Evolutionary conservation across 2,888 invertebrate genomes (phyloP), one percentile per base, ranked within the genome.

Genomic region (Timema cristinae): DNA sequence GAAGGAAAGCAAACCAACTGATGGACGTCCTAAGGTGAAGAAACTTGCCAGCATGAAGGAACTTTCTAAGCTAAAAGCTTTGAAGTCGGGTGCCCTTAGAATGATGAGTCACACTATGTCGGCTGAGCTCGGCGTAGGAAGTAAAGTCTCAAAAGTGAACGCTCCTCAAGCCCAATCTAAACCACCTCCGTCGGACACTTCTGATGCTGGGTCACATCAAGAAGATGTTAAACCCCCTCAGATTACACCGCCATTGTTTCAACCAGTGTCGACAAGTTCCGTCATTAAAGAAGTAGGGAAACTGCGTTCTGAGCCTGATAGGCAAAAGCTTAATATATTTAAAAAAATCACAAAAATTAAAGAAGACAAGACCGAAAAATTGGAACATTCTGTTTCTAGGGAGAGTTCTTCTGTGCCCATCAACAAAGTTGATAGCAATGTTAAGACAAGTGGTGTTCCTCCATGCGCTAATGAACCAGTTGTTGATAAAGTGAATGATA

Each of bases 301-400:
- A 82, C 80, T 94, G 72, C 87, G 89, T 7, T 90, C 89, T 13
- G 93, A 93, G 82, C 93, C 93, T 0, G 93, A 94, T 81, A 91
- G 90, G 82, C 92, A 90, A 81, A 95, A 94, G 81, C 84, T 93
- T 59, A 94, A 93, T 83, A 93, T 94, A 80, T 92, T 94, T 79
- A 94, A 93, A 81, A 93, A 93, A 83, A 92, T 94, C 81, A 90
- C 93, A 74, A 85, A 85, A 76, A 80, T 83, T 0, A 88, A 89
- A 79, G 90, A 91, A 81, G 88, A 88, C 49, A 90, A 89, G 81
- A 87, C 88, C 78, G 90, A 89, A 77, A 87, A 85, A 59, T 49
- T 15, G 10, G 75, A 75, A 13, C 61, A 68, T 10, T 50, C 66
- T 71, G 72, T 71, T 10, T 70, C 69, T 51, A 68, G 75, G 48